Evolutionary conservation across 2,888 invertebrate species (phyloP).

Genomic region (Bibio marci): DNA sequence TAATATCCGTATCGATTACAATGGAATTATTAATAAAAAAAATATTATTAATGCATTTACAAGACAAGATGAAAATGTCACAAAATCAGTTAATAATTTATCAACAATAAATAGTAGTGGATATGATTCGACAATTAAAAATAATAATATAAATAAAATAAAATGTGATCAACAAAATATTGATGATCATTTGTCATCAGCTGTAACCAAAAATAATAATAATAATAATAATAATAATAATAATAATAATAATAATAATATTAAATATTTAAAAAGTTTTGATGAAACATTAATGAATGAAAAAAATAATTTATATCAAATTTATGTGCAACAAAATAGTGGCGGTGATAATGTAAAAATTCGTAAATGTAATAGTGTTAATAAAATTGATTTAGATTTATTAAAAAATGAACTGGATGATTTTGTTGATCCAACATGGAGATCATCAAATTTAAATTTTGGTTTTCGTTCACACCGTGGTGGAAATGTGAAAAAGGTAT

Average conservation of each 20-base stretch:
- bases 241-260: conserved; percentile 2
- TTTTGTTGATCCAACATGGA: conserved; percentile 9
- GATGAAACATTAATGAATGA: background rate
- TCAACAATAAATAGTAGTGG: background rate
- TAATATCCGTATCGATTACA: no score
- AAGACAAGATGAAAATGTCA: no score
- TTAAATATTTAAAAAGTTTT: background rate
- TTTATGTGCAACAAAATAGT: background rate
- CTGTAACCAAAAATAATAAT: background rate
- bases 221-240: background rate
- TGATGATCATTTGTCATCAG: background rate
- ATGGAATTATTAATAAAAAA: background rate
- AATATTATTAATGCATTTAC: no score
- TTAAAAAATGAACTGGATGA: conserved; percentile 12
- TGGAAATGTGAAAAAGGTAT: no score
- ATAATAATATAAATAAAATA: background rate
- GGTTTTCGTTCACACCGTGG: no score
- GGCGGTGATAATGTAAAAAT: background rate
- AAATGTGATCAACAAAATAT: background rate
- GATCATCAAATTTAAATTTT: no score
- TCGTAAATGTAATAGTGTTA: conserved; percentile 8
- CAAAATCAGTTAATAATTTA: no score
- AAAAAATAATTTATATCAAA: conserved; percentile 8
- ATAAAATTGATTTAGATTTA: conserved; percentile 12
- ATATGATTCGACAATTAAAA: background rate